Percentiles rank a stretch among this genome's conserved stretches.
These are phyloP conservation scores for Pygathrix nemaeus DNA, from an alignment of 2,113 vertebrate genomes.

Conservation along the genomic window DNA sequence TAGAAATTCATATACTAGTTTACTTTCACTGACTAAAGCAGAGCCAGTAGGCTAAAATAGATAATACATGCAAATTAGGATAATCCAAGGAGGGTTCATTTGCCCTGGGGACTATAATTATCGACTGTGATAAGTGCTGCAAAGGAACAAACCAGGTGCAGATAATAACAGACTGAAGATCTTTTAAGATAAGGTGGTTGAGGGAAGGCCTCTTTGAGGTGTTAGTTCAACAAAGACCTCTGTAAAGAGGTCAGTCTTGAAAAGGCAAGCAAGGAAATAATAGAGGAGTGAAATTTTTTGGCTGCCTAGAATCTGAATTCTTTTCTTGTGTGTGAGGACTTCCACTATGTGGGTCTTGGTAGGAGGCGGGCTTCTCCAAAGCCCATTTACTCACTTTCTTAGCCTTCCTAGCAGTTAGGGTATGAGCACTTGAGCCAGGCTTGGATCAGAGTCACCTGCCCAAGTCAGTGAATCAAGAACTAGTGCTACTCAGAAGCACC, in stretches of 20 bases:
- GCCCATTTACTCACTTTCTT: neutral
- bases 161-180: neutral
- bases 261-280: neutral
- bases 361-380: neutral
- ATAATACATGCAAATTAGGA: neutral
- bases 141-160: neutral
- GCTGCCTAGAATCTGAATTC: neutral
- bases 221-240: neutral
- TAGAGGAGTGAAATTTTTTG: neutral
- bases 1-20: neutral
- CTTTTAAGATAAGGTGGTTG: neutral
- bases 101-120: neutral
- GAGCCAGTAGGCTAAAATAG: slow-evolving; percentile 15
- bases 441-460: neutral
- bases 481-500: neutral
- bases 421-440: neutral
- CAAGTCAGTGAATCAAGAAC: neutral
- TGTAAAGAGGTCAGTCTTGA: neutral
- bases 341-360: neutral
- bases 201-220: neutral
- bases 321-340: neutral
- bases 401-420: neutral
- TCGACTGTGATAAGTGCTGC: neutral
- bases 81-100: neutral
- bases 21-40: neutral